phyloP scores from a whole-genome alignment of 2,113 vertebrate genomes.

The Nerophis ophidion region DNA sequence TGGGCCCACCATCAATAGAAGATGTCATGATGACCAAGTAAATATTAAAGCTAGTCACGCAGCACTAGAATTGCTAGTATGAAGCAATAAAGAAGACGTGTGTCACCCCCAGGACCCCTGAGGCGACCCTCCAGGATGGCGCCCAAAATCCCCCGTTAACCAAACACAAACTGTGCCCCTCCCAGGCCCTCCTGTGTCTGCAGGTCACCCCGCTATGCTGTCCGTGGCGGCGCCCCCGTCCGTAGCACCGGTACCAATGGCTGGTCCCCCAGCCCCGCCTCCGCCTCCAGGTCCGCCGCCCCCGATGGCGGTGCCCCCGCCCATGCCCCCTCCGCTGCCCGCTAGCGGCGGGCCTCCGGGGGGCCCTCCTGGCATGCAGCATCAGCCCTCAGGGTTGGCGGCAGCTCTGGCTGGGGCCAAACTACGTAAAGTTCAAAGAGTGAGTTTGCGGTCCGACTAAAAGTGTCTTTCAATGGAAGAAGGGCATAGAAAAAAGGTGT shows the following conservation, averaged over 20 bases:
- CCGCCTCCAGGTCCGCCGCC: conserved; percentile 86
- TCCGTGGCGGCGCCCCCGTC: conserved; percentile 69
- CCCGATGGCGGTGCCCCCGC: conserved; percentile 79
- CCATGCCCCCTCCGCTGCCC: conserved; percentile 83
- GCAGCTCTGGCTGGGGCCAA: conserved; percentile 96
- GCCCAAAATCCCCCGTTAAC: conserved; percentile 22
- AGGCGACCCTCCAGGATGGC: background rate
- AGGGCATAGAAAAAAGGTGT: background rate
- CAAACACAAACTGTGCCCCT: conserved; percentile 36
- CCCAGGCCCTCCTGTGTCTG: conserved; percentile 82
- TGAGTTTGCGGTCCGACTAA: conserved; percentile 61
- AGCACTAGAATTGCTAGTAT: background rate
- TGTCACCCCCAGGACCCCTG: background rate
- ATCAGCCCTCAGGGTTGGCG: conserved; percentile 86
- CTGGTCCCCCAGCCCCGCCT: conserved; percentile 86
- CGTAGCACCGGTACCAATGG: conserved; percentile 59
- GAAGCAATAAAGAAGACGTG: no score
- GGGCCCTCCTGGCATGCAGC: conserved; percentile 72
- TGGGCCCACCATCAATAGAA: no score
- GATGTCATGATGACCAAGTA: no score
- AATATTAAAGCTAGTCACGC: background rate
- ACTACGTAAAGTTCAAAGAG: conserved; percentile 91
- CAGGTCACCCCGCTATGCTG: conserved; percentile 79
- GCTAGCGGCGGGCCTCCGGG: conserved; percentile 70
- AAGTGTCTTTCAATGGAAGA: background rate